These are phyloP conservation scores for Lordiphosa mommai DNA, from an alignment of 1,140 invertebrate species.

Conservation along the genomic window DNA sequence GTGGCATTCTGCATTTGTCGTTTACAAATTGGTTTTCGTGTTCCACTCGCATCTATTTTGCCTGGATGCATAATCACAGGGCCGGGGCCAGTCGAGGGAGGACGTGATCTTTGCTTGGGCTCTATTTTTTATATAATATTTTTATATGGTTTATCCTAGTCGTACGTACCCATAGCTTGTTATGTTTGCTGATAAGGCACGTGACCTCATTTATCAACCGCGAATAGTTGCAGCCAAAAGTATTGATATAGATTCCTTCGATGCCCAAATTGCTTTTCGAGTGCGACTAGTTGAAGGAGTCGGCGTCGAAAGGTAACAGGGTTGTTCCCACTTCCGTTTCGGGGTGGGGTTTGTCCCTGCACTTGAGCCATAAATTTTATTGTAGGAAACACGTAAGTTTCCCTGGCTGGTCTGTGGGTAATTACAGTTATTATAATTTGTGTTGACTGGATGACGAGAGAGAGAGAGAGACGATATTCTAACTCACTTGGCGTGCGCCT, in stretches of 20 bases:
- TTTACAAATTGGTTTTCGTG: slow-evolving; percentile 77
- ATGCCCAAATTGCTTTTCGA: slow-evolving; percentile 24
- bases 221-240: slow-evolving; percentile 34
- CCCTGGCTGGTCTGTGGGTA: slow-evolving; percentile 43
- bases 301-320: too few relatives aligned
- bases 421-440: slow-evolving; percentile 78
- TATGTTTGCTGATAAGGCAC: slow-evolving; percentile 67
- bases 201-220: slow-evolving; percentile 73
- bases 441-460: slow-evolving; percentile 61
- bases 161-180: slow-evolving; percentile 45
- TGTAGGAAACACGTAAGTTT: slow-evolving; percentile 61
- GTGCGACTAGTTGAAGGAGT: slow-evolving; percentile 19
- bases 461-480: too few relatives aligned
- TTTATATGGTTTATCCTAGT: slow-evolving; percentile 12
- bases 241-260: slow-evolving; percentile 13
- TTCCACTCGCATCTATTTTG: slow-evolving; percentile 67
- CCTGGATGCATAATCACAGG: slow-evolving; percentile 68
- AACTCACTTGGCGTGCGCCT: slow-evolving; percentile 28
- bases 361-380: slow-evolving; percentile 67
- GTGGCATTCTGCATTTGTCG: slow-evolving; percentile 56
- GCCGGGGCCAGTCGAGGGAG: not conserved
- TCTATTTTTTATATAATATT: slow-evolving; percentile 52
- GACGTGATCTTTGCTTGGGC: slow-evolving; percentile 38
- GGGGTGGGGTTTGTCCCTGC: slow-evolving; percentile 36
- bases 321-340: slow-evolving; percentile 26